Percentiles rank a stretch among this genome's conserved stretches.
Evolutionary conservation across 2,888 invertebrate species (phyloP).

Genomic region (Phasia obesa): DNA sequence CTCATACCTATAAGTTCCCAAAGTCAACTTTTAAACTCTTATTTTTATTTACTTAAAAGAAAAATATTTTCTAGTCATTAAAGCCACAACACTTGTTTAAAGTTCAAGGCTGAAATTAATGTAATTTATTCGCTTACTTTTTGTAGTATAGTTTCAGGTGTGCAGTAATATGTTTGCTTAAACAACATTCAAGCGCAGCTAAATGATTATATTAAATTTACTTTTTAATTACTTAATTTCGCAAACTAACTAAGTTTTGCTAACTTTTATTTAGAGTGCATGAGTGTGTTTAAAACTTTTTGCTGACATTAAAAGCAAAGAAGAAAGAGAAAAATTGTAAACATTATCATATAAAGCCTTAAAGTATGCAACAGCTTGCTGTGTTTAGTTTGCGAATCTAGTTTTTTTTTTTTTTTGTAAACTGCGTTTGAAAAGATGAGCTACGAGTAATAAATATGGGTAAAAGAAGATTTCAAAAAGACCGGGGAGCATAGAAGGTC

Average conservation of each 20-base stretch:
- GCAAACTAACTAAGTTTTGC: slow-evolving; percentile 22
- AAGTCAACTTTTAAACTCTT: neutral
- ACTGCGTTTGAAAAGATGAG: slow-evolving; percentile 27
- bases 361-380: slow-evolving; percentile 66
- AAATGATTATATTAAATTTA: slow-evolving; percentile 38
- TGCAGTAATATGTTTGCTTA: neutral
- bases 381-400: slow-evolving; percentile 35
- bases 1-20: neutral
- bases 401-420: neutral
- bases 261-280: slow-evolving; percentile 2
- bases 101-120: slow-evolving; percentile 56
- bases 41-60: neutral
- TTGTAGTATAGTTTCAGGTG: slow-evolving; percentile 56
- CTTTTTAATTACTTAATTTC: slow-evolving; percentile 56
- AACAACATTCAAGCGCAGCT: slow-evolving; percentile 1
- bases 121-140: slow-evolving; percentile 25
- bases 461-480: neutral
- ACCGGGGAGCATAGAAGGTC: neutral
- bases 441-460: slow-evolving; percentile 11
- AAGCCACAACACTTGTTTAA: slow-evolving; percentile 23
- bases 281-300: slow-evolving; percentile 4
- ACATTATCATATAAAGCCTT: slow-evolving; percentile 8
- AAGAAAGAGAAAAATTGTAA: neutral
- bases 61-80: slow-evolving; percentile 20
- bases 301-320: neutral